Evolutionary conservation across 2,888 invertebrate species (phyloP).

Genomic region (Hemaris fuciformis): DNA sequence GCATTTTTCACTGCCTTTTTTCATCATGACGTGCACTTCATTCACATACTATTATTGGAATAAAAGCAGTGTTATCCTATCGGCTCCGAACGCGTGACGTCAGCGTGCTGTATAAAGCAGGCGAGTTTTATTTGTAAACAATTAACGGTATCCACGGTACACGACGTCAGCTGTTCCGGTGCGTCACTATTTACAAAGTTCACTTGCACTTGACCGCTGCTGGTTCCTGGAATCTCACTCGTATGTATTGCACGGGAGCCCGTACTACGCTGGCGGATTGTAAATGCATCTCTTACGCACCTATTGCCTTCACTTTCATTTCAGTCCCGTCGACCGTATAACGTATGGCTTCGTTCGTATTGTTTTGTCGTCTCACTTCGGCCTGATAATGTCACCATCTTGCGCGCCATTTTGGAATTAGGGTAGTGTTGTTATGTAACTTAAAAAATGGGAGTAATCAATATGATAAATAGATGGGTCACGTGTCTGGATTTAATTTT

Average conservation of each 20-base stretch:
- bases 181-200: conserved; percentile 3
- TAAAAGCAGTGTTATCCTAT: too few relatives aligned
- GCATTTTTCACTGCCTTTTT: too few relatives aligned
- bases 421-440: not conserved
- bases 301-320: not conserved
- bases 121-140: not conserved
- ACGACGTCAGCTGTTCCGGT: not conserved
- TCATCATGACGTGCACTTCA: too few relatives aligned
- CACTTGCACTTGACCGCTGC: conserved; percentile 5
- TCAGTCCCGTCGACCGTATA: not conserved
- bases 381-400: not conserved
- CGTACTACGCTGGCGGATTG: not conserved
- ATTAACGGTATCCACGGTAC: not conserved
- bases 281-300: conserved; percentile 3
- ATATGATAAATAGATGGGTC: too few relatives aligned
- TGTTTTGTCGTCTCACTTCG: too few relatives aligned
- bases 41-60: too few relatives aligned
- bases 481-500: too few relatives aligned
- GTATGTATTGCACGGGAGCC: not conserved
- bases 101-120: not conserved
- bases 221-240: not conserved
- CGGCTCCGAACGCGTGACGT: not conserved
- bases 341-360: not conserved
- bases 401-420: not conserved
- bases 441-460: not conserved